Base-by-base conservation (phyloP, 2,113 vertebrate genomes). In the Conger conger region DNA sequence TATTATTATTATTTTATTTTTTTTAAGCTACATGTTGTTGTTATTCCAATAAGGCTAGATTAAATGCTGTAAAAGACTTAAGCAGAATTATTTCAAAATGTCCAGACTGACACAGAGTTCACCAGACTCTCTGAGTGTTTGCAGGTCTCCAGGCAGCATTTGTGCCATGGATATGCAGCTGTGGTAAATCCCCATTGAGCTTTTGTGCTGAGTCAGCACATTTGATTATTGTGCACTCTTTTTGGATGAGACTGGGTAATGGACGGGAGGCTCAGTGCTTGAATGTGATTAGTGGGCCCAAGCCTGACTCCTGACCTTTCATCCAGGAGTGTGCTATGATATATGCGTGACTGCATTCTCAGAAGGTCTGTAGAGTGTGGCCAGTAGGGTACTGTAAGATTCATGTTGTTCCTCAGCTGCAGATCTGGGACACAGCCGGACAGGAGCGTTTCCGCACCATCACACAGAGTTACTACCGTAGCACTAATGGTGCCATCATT, bases 361-460 rank as follows among this genome's bases (percentile, higher is more conserved):
- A 40, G 16, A 79, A 27, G 37, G 0, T 79, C 38, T 79, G 36
- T 79, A 16, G 20, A 79, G 17, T 79, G 68, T n/a, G 27, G 57
- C 57, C 23, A 23, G 57, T 27, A 73, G 18, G 78, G 38, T 16
- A 79, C 78, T n/a, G 57, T 57, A 35, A 38, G 20, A 18, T 0
- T 79, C n/a, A 36, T 87, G 57, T 88, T 27, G 7, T 38, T 81
- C 1, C 83, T n/a, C 78, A 97, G 97, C 88, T 97, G 91, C 97
- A 97, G 95, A 97, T 97, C 88, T 97, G 97, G 97, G 97, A 97
- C 92, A 97, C 97, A 0, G 97, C 97, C 0, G 97, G 97, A 73
- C 97, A 97, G 93, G 97, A 97, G 89, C 89, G 97, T 0, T 97
- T 97, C 90, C 94, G 96, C 13, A 97, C 97, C 53, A 97, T 97